These are phyloP conservation scores for Agonopterix alstromeriana DNA, from an alignment of 2,888 invertebrate species.

Conservation along the genomic window DNA sequence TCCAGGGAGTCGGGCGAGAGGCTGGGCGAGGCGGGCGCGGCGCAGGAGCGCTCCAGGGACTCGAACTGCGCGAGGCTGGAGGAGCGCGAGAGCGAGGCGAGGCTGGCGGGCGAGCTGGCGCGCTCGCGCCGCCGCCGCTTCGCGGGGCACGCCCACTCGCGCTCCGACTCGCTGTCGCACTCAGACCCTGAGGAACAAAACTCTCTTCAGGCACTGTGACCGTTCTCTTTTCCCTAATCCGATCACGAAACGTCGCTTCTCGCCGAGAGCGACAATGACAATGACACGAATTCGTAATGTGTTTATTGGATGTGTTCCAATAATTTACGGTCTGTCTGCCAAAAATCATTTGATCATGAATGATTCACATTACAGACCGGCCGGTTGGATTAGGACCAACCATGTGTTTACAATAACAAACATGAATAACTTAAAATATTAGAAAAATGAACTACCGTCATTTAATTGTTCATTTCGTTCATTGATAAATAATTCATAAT, in stretches of 20 bases:
- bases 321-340: conserved; percentile 20
- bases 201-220: conserved; percentile 16
- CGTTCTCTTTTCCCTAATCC: neutral
- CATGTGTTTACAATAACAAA: no score
- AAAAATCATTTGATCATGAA: conserved; percentile 2
- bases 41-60: conserved; percentile 81
- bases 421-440: no score
- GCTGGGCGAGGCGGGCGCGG: conserved; percentile 60
- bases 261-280: conserved; percentile 54
- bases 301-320: conserved; percentile 50
- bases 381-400: no score
- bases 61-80: conserved; percentile 91
- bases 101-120: conserved; percentile 55
- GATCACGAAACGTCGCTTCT: conserved; percentile 21
- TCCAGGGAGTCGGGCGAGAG: conserved; percentile 70
- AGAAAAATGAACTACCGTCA: no score
- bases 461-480: no score
- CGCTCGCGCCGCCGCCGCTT: conserved; percentile 82
- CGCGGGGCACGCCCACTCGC: conserved; percentile 85
- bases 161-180: conserved; percentile 81
- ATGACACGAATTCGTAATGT: conserved; percentile 52
- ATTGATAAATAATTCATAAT: no score
- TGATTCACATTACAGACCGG: neutral
- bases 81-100: conserved; percentile 83
- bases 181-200: conserved; percentile 55